Evolutionary conservation across 2,888 invertebrate species (phyloP).

Genomic region (Argyresthia albistria): DNA sequence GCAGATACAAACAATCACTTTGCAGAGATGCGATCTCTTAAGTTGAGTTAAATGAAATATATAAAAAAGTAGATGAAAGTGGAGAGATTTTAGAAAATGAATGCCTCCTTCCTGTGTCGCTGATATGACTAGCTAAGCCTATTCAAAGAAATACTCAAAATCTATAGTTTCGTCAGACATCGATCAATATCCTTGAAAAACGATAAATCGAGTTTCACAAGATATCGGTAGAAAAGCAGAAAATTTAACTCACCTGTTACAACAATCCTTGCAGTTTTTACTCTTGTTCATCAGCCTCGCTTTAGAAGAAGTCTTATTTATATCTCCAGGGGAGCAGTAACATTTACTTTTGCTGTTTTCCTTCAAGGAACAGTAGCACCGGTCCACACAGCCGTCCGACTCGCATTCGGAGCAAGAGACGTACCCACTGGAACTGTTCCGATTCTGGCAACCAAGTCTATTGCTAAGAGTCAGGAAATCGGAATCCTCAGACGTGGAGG

Average conservation of each 20-base stretch:
- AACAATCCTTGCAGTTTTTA: slow-evolving; percentile 57
- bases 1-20: slow-evolving; percentile 47
- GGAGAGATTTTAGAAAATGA: slow-evolving; percentile 43
- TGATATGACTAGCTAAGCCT: not conserved
- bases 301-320: slow-evolving; percentile 47
- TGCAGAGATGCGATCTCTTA: slow-evolving; percentile 28
- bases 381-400: slow-evolving; percentile 88
- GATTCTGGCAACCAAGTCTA: slow-evolving; percentile 71
- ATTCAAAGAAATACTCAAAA: not conserved
- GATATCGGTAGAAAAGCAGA: too few relatives aligned
- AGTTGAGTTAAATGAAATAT: slow-evolving; percentile 51
- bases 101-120: slow-evolving; percentile 3
- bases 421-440: slow-evolving; percentile 80
- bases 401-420: slow-evolving; percentile 93
- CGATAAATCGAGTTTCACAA: too few relatives aligned
- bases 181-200: too few relatives aligned
- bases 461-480: slow-evolving; percentile 72
- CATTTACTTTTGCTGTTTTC: slow-evolving; percentile 72
- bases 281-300: slow-evolving; percentile 39
- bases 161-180: too few relatives aligned
- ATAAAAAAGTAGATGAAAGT: slow-evolving; percentile 45
- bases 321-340: slow-evolving; percentile 74
- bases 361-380: slow-evolving; percentile 88
- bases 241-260: slow-evolving; percentile 17
- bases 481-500: slow-evolving; percentile 76